Conservation (phyloP, 2,113 vertebrate genomes). For the Colossoma macropomum region DNA sequence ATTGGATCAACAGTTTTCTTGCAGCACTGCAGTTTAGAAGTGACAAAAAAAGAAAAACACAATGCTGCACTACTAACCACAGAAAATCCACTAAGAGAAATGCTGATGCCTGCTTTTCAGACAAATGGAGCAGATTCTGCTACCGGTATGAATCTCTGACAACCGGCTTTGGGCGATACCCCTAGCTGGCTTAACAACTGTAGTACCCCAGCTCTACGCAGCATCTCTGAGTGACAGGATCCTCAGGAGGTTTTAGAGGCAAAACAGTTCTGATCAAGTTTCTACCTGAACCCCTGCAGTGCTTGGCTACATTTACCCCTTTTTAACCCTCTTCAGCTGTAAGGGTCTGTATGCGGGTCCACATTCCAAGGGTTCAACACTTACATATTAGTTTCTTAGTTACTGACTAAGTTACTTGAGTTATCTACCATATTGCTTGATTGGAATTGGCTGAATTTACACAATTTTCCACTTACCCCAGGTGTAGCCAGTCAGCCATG, state of each 20-base stretch:
- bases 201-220: background rate
- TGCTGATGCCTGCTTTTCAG: background rate
- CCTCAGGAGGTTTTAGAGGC: background rate
- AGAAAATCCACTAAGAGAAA: background rate
- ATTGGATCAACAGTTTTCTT: background rate
- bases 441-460: too few relatives aligned
- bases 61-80: background rate
- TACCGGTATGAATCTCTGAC: conserved; percentile 14
- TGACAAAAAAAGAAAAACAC: background rate
- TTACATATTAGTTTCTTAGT: too few relatives aligned
- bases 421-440: too few relatives aligned
- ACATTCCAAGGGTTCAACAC: too few relatives aligned
- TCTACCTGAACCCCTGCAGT: background rate
- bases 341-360: too few relatives aligned
- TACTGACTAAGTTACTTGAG: too few relatives aligned
- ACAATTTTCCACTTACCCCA: too few relatives aligned
- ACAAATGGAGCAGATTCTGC: background rate
- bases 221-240: background rate
- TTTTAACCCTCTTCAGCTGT: too few relatives aligned
- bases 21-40: background rate
- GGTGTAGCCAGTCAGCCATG: too few relatives aligned
- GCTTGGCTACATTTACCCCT: background rate
- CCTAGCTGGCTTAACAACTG: background rate
- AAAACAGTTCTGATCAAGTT: background rate
- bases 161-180: background rate